These are phyloP conservation scores for honey bee (Apis mellifera) DNA, from an alignment of 1,140 invertebrate genomes.

Conservation along the genomic window Amel_HAv3.1 CM009933.2:5654001-5654500, in stretches of 20 bases:
- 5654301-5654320: slow-evolving; percentile 15
- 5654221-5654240: background rate
- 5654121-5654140: slow-evolving; percentile 63
- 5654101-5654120: slow-evolving; percentile 43
- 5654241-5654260: slow-evolving; percentile 29
- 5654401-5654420: background rate
- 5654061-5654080: slow-evolving; percentile 34
- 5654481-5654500: too few relatives aligned
- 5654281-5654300: slow-evolving; percentile 32
- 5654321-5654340: slow-evolving; percentile 6
- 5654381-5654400: background rate
- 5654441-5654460: slow-evolving; percentile 7
- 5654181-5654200: slow-evolving; percentile 50
- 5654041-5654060: slow-evolving; percentile 39
- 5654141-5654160: slow-evolving; percentile 50
- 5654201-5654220: slow-evolving; percentile 49
- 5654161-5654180: slow-evolving; percentile 29
- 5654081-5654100: slow-evolving; percentile 38
- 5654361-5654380: slow-evolving; percentile 5
- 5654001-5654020: slow-evolving; percentile 13
- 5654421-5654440: background rate
- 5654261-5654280: slow-evolving; percentile 14
- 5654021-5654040: background rate
- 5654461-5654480: slow-evolving; percentile 31
- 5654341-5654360: background rate